These are phyloP conservation scores for Mesopsocus fuscifrons DNA, from an alignment of 2,888 invertebrate species.

Conservation along the genomic window DNA sequence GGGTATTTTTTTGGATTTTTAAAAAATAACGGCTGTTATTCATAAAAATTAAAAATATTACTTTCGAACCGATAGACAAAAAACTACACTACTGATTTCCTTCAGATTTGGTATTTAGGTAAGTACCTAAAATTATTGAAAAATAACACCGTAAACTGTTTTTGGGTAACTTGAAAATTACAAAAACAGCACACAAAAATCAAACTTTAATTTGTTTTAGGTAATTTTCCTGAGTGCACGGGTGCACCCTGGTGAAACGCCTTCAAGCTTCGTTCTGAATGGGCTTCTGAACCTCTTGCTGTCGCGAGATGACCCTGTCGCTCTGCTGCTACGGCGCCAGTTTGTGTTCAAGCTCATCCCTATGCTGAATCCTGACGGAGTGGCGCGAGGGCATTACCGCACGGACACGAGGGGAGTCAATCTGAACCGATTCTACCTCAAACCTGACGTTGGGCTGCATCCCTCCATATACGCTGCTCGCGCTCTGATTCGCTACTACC, in stretches of 20 bases:
- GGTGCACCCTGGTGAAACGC: constrained; percentile 86
- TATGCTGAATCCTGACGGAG: constrained; percentile 82
- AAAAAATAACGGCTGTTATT: too few relatives aligned
- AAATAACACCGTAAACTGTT: too few relatives aligned
- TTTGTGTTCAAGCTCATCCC: constrained; percentile 84
- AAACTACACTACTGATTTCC: too few relatives aligned
- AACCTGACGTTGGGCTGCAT: constrained; percentile 51
- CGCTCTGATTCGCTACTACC: constrained; percentile 33
- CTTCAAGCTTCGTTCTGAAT: constrained; percentile 77
- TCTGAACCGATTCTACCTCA: constrained; percentile 68
- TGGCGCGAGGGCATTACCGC: constrained; percentile 64
- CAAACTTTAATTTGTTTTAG: constrained; percentile 30
- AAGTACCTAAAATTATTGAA: too few relatives aligned
- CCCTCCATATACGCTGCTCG: constrained; percentile 72
- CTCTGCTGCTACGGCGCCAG: constrained; percentile 45
- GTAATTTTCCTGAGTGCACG: constrained; percentile 71
- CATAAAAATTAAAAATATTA: too few relatives aligned
- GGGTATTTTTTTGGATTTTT: too few relatives aligned
- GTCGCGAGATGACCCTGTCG: constrained; percentile 52
- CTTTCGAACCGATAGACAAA: too few relatives aligned
- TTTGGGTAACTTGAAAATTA: too few relatives aligned
- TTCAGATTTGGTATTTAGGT: too few relatives aligned
- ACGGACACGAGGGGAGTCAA: constrained; percentile 78
- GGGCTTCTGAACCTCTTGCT: constrained; percentile 67
- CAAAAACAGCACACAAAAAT: too few relatives aligned